Evolutionary conservation across 1,140 invertebrate species (phyloP), one percentile per base, ranked within the genome.

Genomic region (Papilio glaucus): DNA sequence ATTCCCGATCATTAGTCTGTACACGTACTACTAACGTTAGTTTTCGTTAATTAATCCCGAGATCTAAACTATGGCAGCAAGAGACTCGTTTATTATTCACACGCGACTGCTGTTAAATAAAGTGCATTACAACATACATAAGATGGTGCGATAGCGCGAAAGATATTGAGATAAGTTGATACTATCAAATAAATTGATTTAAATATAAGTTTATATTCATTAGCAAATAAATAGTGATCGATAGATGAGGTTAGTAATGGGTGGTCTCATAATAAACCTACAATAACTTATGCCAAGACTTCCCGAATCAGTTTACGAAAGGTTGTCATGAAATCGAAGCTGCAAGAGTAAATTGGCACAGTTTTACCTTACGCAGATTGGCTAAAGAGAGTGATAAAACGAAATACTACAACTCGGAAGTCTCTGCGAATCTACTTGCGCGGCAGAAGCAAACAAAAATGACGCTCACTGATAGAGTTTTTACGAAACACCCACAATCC

Each of bases 21-120:
- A 89, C 87, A 89, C 82, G 86, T 87, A 85, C 81, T 87, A 87
- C 81, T 86, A 85, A 86, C 78, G 80, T 82, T 85, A 89, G 81
- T 91, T 91, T 91, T 90, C 78, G 84, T 90, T 92, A 90, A 92
- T 92, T 92, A 92, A 85, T 85, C 85, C 79, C 72, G 74, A 80
- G 81, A 81, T 86, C 80, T 77, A 73, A 72, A 76, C 71, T 76
- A 72, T 76, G 71, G 71, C 42, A 63, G 69, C 71, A 37, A 45
- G 74, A 69, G 49, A 26, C 72, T 67, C 72, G 65, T 72, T 72
- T 76, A 76, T 76, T 76, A 76, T 76, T 65, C 71, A 76, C 74
- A 76, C 71, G 71, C 74, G 65, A 72, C 41, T 39, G 26, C 67
- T 69, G 67, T 69, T 69, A 49, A 69, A 69, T 53, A 69, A 69